phyloP scores from a whole-genome alignment of 1,140 invertebrate species.

The Lepidurus couesii region DNA sequence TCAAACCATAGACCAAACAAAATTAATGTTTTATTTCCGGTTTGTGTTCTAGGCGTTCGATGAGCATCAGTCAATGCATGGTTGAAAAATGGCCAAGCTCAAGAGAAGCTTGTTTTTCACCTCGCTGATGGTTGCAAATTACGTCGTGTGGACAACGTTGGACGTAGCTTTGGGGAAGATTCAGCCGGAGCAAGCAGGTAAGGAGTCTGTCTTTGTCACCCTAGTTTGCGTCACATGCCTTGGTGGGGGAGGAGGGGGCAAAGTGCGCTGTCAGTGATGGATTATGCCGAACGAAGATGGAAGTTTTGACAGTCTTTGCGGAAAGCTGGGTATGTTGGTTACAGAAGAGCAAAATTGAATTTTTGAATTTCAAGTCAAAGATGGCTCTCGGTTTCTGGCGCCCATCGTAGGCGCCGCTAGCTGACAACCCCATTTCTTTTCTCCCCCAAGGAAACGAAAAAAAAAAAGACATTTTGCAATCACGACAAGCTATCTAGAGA shows the following conservation, averaged over 20 bases:
- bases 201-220: conserved; percentile 17
- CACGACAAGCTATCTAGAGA: not conserved
- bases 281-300: conserved; percentile 1
- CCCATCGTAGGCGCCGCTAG: not conserved
- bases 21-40: not conserved
- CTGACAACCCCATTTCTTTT: not conserved
- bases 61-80: not conserved
- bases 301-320: not conserved
- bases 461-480: not conserved
- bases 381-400: too few relatives aligned
- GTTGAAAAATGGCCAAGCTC: not conserved
- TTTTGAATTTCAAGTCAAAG: too few relatives aligned
- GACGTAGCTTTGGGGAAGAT: conserved; percentile 2
- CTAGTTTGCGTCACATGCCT: not conserved
- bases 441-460: not conserved
- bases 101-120: conserved; percentile 9
- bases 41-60: not conserved
- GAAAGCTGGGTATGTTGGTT: conserved; percentile 11
- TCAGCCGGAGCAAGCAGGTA: conserved; percentile 9
- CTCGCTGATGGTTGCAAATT: conserved; percentile 1
- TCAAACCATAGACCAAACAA: too few relatives aligned
- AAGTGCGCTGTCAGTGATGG: not conserved
- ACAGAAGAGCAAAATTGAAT: not conserved
- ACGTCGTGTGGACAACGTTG: conserved; percentile 6
- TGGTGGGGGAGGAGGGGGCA: not conserved